Evolutionary conservation across 2,888 invertebrate genomes (phyloP), one percentile per base, ranked within the genome.

Genomic region (Zhengitettix transpicula): DNA sequence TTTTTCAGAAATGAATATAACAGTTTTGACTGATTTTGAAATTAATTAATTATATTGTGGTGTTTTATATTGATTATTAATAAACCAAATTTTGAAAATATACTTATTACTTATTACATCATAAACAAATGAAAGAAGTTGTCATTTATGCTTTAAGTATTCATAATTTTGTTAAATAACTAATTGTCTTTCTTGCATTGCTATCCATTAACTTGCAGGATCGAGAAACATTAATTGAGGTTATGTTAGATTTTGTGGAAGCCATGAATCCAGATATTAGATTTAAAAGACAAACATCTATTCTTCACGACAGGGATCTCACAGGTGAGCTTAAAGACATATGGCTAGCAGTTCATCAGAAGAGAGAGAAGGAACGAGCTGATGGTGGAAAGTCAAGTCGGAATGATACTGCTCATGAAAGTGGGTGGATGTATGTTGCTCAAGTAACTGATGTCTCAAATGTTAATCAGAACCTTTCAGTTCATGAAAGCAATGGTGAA

Each of bases 311-410:
- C 67, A 74, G 83, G 40, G 85, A 85, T 69, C 75, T 85, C 62
- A 82, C 83, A 0, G 86, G 85, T 0, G 85, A 85, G 69, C 71
- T 85, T 28, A 85, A 85, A 69, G 85, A 85, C 68, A 82, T 85
- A 1, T 85, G 85, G 85, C 80, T 81, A 16, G 82, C 83, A 0
- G 83, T 85, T 2, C 84, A 85, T 66, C 76, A 75, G 59, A 79
- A 78, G 65, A 71, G 78, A 56, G 81, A 81, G 60, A 65, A 77
- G 47, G 61, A 59, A 42, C 56, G 52, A 17, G 28, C 56, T 44
- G 58, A 58, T 41, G 56, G 44, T 56, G 58, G 56, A 16, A 61
- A 53, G 53, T 16, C 15, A 59, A 55, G 42, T 17, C 17, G 51
- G 17, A 57, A 60, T 47, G 47, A 14, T 12, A n/a, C n/a, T 2